Evolutionary conservation across 2,888 invertebrate species (phyloP).

Genomic region (Phalera bucephala): DNA sequence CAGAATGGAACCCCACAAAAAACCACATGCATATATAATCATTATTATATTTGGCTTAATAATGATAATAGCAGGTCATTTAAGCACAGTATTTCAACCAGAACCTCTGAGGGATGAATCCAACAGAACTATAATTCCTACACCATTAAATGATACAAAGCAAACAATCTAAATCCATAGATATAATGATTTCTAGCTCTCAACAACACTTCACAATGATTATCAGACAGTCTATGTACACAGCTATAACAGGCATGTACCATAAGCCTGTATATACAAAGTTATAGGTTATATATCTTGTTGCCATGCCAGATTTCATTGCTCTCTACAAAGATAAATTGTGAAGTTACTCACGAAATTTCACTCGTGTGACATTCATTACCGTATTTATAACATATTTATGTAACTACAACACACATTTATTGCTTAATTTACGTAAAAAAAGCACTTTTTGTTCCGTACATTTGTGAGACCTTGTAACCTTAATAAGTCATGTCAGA

Average conservation of each 20-base stretch:
- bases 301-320: constrained; percentile 70
- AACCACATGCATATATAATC: too few relatives aligned
- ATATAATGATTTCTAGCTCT: constrained; percentile 42
- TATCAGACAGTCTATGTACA: constrained; percentile 60
- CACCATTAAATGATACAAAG: too few relatives aligned
- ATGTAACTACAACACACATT: constrained; percentile 19
- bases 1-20: too few relatives aligned
- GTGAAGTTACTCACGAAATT: constrained; percentile 27
- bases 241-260: constrained; percentile 39
- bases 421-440: constrained; percentile 25
- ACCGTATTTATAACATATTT: constrained; percentile 23
- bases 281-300: constrained; percentile 70
- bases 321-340: constrained; percentile 36
- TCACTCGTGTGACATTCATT: constrained; percentile 17
- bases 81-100: too few relatives aligned
- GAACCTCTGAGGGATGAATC: too few relatives aligned
- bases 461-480: constrained; percentile 42
- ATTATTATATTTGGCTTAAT: too few relatives aligned
- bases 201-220: constrained; percentile 46
- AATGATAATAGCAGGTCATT: constrained; percentile 3
- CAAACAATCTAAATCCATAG: too few relatives aligned
- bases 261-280: constrained; percentile 50
- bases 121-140: too few relatives aligned
- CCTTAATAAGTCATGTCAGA: constrained; percentile 41
- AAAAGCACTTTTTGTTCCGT: constrained; percentile 26